Evolutionary conservation across 1,140 invertebrate genomes (phyloP).

Genomic region (Heliconius hewitsoni): DNA sequence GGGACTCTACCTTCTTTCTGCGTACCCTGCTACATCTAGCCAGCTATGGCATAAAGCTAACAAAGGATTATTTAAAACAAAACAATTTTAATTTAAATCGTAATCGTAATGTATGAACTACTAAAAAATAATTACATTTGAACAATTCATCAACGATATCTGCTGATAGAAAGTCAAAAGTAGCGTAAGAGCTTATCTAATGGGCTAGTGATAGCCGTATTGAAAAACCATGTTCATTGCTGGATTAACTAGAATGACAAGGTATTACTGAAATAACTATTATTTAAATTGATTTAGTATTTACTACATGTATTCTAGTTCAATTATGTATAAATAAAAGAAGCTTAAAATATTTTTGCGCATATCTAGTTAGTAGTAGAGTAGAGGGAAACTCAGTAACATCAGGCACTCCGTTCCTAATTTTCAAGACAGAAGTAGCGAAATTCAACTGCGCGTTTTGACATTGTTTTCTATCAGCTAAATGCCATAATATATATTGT

Average conservation of each 20-base stretch:
- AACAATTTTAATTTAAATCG: not conserved
- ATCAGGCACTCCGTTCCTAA: too few relatives aligned
- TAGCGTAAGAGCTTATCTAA: constrained; percentile 23
- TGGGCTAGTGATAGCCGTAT: constrained; percentile 30
- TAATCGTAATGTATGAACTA: not conserved
- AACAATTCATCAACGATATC: not conserved
- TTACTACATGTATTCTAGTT: not conserved
- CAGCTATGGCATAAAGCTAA: not conserved
- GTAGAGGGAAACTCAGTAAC: too few relatives aligned
- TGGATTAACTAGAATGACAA: constrained; percentile 12
- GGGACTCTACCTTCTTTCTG: too few relatives aligned
- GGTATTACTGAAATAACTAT: not conserved
- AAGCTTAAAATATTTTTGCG: too few relatives aligned
- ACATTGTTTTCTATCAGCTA: too few relatives aligned
- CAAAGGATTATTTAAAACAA: not conserved
- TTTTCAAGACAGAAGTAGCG: too few relatives aligned
- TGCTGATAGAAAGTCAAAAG: constrained; percentile 14
- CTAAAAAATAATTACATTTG: not conserved
- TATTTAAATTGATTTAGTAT: not conserved
- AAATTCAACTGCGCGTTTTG: too few relatives aligned
- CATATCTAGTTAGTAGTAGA: too few relatives aligned
- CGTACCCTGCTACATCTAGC: too few relatives aligned
- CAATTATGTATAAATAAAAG: not conserved
- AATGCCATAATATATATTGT: too few relatives aligned
- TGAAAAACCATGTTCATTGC: constrained; percentile 29